Percentiles rank a stretch among this genome's conserved stretches.
Conservation (phyloP, 2,113 vertebrate genomes). For the Oncorhynchus gorbuscha region DNA sequence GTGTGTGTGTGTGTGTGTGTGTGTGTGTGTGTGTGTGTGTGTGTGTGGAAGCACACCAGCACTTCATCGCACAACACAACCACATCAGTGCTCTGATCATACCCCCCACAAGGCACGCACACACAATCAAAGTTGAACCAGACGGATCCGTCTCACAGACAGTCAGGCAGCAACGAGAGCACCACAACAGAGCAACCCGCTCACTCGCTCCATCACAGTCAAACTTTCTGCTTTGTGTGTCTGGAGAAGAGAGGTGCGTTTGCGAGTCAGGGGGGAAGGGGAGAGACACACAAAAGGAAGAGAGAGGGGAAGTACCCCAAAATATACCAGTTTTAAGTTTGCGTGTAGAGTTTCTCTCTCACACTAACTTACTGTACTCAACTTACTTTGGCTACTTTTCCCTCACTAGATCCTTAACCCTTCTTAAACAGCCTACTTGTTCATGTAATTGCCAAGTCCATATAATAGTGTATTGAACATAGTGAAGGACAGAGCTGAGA, state of each 20-base stretch:
- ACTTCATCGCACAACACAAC: constrained; percentile 19
- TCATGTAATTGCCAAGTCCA: neutral
- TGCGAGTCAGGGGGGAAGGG: neutral
- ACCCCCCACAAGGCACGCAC: constrained; percentile 29
- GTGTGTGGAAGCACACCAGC: constrained; percentile 12
- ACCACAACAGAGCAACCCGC: neutral
- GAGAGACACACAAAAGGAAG: neutral
- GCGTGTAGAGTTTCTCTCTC: neutral
- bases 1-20: too few species aligned
- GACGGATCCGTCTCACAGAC: constrained; percentile 46
- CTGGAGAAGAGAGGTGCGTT: neutral
- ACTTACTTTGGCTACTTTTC: neutral
- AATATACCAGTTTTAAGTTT: neutral
- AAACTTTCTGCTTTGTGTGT: neutral
- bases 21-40: too few species aligned
- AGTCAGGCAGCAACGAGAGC: constrained; percentile 3
- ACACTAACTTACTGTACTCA: neutral
- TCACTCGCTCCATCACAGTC: neutral
- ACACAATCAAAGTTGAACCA: constrained; percentile 58
- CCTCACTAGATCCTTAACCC: neutral
- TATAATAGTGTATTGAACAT: neutral
- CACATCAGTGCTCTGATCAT: constrained; percentile 48
- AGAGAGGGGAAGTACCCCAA: neutral
- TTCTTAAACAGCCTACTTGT: neutral
- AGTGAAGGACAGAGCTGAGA: neutral